Evolutionary conservation across 2,888 invertebrate genomes (phyloP).

Genomic region (Pristionchus mayeri): DNA sequence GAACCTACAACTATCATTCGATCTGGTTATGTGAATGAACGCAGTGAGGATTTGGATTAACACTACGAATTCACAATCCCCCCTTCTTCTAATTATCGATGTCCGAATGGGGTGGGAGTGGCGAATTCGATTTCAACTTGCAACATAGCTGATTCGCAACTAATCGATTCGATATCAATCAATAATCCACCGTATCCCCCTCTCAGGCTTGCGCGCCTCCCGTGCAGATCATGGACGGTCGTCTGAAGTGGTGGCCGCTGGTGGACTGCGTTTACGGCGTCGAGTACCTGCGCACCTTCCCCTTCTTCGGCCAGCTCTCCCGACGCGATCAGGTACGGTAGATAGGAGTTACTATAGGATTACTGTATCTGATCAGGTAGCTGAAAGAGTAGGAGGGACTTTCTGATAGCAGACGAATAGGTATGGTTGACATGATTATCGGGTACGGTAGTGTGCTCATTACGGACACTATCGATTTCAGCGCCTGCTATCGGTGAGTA

Average conservation of each 20-base stretch:
- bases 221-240: neutral
- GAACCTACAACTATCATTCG: too few species aligned
- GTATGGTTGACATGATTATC: neutral
- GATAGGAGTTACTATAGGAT: too few species aligned
- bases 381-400: neutral
- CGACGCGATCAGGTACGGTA: slow-evolving; percentile 4
- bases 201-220: slow-evolving; percentile 12
- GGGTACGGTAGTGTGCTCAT: neutral
- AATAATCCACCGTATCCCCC: neutral
- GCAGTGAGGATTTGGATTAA: too few species aligned
- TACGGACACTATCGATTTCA: too few species aligned
- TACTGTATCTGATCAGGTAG: neutral
- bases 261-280: slow-evolving; percentile 19
- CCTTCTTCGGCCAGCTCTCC: slow-evolving; percentile 18
- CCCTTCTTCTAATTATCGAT: too few species aligned
- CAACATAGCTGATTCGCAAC: too few species aligned
- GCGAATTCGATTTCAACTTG: too few species aligned
- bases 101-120: too few species aligned
- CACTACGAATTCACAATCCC: too few species aligned
- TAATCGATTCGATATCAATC: too few species aligned
- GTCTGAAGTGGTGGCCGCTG: slow-evolving; percentile 38
- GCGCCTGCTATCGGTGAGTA: neutral
- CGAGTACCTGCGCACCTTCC: slow-evolving; percentile 27
- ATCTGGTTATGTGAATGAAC: too few species aligned
- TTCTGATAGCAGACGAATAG: neutral